Evolutionary conservation across 2,888 invertebrate genomes (phyloP).

Genomic region (Xylocampa areola): DNA sequence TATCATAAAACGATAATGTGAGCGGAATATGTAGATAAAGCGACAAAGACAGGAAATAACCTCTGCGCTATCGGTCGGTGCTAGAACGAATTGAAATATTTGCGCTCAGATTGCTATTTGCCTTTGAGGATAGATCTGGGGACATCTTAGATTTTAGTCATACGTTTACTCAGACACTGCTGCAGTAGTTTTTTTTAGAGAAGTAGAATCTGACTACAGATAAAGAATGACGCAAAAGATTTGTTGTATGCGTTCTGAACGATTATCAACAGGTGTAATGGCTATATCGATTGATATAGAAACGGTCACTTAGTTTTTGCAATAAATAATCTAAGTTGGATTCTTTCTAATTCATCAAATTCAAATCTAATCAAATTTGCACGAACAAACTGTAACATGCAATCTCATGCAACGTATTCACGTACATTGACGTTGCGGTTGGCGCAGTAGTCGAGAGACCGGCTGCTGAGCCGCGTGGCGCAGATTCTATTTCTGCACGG

Average conservation of each 20-base stretch:
- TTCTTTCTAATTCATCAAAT: too few species aligned
- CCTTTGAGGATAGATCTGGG: constrained; percentile 58
- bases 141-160: constrained; percentile 36
- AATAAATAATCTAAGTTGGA: too few species aligned
- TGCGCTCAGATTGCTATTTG: constrained; percentile 70
- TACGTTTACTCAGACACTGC: constrained; percentile 18
- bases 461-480: too few species aligned
- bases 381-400: too few species aligned
- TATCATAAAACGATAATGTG: constrained; percentile 33
- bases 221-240: neutral
- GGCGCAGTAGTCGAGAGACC: too few species aligned
- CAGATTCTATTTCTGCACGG: too few species aligned
- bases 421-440: too few species aligned
- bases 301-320: too few species aligned
- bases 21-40: constrained; percentile 41
- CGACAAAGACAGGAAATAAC: constrained; percentile 49
- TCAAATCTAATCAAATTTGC: too few species aligned
- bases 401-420: too few species aligned
- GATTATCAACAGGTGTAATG: too few species aligned
- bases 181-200: constrained; percentile 11
- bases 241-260: neutral
- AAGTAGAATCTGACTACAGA: neutral
- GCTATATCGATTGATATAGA: too few species aligned
- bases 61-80: constrained; percentile 40
- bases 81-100: constrained; percentile 66